Percentiles rank a stretch among this genome's conserved stretches.
Conservation (phyloP, 2,888 invertebrate genomes). For the Acleris literana region DNA sequence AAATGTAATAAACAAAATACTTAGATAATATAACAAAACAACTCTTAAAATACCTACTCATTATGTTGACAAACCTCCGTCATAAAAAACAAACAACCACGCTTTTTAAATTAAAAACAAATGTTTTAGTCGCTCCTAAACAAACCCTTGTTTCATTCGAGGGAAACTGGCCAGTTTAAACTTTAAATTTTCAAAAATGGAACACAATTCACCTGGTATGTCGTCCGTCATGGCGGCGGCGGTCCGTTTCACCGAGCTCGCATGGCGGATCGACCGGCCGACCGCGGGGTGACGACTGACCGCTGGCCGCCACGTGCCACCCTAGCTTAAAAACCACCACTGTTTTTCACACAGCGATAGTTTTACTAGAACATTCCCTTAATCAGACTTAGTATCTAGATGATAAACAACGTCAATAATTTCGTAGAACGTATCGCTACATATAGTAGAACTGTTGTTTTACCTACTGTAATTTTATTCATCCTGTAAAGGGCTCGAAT, state of each 20-base stretch:
- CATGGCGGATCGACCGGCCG: constrained; percentile 62
- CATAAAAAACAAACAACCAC: not conserved
- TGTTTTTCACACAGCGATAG: constrained; percentile 45
- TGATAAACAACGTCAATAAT: too few relatives aligned
- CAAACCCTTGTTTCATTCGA: not conserved
- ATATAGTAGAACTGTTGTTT: too few relatives aligned
- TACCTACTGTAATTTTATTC: too few relatives aligned
- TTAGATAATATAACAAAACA: too few relatives aligned
- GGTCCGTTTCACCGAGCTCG: constrained; percentile 42
- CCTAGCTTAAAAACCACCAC: constrained; percentile 54
- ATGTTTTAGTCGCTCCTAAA: not conserved
- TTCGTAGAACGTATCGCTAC: too few relatives aligned
- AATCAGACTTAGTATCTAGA: too few relatives aligned
- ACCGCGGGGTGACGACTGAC: constrained; percentile 74
- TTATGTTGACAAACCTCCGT: not conserved
- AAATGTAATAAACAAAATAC: too few relatives aligned
- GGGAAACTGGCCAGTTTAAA: not conserved
- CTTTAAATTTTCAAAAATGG: constrained; percentile 34
- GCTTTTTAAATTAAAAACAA: not conserved
- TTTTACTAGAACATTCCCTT: constrained; percentile 45
- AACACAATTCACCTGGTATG: constrained; percentile 70
- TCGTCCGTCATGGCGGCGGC: constrained; percentile 68
- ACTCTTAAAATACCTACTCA: not conserved
- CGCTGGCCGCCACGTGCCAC: constrained; percentile 62
- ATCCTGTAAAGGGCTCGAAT: too few relatives aligned